Conservation (phyloP, 2,113 vertebrate genomes). For the Dendropsophus ebraccatus region DNA sequence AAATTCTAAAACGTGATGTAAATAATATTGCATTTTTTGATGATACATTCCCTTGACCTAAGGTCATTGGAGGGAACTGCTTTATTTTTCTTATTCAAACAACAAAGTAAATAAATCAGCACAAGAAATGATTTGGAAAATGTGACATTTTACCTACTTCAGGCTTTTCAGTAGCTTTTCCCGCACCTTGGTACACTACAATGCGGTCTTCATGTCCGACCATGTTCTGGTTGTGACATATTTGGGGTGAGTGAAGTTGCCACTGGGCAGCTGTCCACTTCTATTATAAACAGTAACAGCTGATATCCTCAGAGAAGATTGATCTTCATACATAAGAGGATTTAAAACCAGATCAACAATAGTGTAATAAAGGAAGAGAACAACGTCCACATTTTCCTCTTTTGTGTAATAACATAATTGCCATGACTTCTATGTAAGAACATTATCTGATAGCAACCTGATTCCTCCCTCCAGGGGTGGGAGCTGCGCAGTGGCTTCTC, state of each 20-base stretch:
- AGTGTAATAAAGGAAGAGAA: neutral
- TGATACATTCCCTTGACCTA: too few relatives aligned
- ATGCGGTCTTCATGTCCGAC: neutral
- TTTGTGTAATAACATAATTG: slow-evolving; percentile 20
- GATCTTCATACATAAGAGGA: neutral
- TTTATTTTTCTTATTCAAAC: neutral
- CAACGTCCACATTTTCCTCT: neutral
- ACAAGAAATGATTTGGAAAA: neutral
- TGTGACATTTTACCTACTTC: neutral
- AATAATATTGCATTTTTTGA: too few relatives aligned
- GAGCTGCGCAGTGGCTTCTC: too few relatives aligned
- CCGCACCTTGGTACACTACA: slow-evolving; percentile 1
- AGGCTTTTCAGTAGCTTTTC: neutral
- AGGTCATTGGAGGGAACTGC: too few relatives aligned
- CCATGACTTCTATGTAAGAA: neutral
- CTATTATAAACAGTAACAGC: slow-evolving; percentile 24
- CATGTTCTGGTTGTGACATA: slow-evolving; percentile 43
- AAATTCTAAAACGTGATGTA: too few relatives aligned
- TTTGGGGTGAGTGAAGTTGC: slow-evolving; percentile 48
- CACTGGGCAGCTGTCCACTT: slow-evolving; percentile 52
- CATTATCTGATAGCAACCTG: slow-evolving; percentile 23
- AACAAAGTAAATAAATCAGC: neutral
- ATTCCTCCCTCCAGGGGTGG: neutral
- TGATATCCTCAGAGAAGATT: neutral
- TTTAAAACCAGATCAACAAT: neutral